Percentiles rank a stretch among this genome's conserved stretches.
These are phyloP conservation scores for Epizoanthus ramosus DNA, from an alignment of 92 coral and sea anemone species.

Conservation along the genomic window DNA sequence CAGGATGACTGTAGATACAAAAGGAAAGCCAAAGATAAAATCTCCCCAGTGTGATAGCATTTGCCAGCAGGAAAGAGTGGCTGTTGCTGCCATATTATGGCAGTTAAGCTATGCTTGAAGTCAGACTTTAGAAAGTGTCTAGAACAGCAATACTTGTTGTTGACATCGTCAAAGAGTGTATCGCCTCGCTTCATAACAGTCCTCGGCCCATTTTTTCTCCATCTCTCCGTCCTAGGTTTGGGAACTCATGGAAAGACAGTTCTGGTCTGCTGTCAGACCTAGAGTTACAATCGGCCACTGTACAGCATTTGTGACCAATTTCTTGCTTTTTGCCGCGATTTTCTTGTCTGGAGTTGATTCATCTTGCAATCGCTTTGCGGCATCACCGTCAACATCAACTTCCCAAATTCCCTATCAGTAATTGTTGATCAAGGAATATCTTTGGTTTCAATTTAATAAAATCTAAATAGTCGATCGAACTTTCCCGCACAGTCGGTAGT, in stretches of 20 bases:
- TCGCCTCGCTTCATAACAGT: conserved; percentile 57
- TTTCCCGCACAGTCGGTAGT: conserved; percentile 3
- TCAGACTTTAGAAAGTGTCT: conserved; percentile 64
- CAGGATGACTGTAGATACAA: conserved; percentile 50
- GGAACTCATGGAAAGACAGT: conserved; percentile 61
- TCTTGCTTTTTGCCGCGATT: conserved; percentile 30
- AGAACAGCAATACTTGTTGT: conserved; percentile 66
- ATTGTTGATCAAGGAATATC: no score
- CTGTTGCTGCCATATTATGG: conserved; percentile 68
- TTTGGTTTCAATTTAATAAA: no score
- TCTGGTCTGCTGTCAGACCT: conserved; percentile 64
- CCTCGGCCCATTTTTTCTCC: conserved; percentile 60
- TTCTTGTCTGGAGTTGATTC: not conserved
- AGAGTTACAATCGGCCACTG: conserved; percentile 53
- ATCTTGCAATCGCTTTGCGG: no score
- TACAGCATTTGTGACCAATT: conserved; percentile 59
- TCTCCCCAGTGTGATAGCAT: conserved; percentile 59
- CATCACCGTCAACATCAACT: no score
- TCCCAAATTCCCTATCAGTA: no score
- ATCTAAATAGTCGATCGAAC: no score
- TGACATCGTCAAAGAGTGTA: conserved; percentile 46
- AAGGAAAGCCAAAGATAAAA: conserved; percentile 62
- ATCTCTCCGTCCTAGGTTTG: conserved; percentile 45
- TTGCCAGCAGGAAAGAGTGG: conserved; percentile 70
- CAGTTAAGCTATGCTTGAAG: conserved; percentile 61